Conservation (phyloP, 2,113 vertebrate species). For the Eudyptes chrysolophus region DNA sequence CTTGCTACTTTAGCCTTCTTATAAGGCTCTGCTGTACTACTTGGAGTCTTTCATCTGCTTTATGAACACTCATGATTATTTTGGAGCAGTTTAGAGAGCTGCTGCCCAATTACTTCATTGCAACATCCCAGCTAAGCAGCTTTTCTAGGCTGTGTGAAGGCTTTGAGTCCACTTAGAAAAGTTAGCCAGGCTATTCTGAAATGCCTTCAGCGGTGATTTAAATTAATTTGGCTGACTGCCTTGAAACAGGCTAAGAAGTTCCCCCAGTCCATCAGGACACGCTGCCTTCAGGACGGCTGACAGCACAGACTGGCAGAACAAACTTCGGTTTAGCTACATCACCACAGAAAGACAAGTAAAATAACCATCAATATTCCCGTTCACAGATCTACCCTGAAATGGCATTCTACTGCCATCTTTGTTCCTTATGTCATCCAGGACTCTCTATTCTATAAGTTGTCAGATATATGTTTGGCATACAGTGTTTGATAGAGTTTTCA, state of each 20-base stretch:
- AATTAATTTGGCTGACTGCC: not conserved
- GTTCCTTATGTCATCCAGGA: not conserved
- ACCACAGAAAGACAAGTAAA: not conserved
- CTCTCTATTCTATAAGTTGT: not conserved
- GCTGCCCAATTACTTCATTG: not conserved
- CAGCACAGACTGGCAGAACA: not conserved
- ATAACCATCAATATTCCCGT: not conserved
- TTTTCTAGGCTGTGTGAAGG: not conserved
- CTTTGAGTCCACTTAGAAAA: not conserved
- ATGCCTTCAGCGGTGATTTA: not conserved
- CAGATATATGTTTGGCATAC: not conserved
- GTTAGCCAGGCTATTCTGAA: not conserved
- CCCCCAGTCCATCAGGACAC: not conserved
- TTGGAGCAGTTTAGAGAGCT: not conserved
- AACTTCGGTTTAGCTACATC: not conserved
- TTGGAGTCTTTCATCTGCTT: not conserved
- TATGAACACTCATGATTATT: not conserved
- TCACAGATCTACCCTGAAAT: not conserved
- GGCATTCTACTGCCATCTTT: not conserved
- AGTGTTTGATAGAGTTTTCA: not conserved
- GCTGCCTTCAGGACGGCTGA: not conserved
- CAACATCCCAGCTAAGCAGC: not conserved
- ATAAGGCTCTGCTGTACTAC: not conserved
- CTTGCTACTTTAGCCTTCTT: not conserved
- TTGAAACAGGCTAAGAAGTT: not conserved